phyloP scores from a whole-genome alignment of 2,888 invertebrate genomes.

The Meta bourneti region DNA sequence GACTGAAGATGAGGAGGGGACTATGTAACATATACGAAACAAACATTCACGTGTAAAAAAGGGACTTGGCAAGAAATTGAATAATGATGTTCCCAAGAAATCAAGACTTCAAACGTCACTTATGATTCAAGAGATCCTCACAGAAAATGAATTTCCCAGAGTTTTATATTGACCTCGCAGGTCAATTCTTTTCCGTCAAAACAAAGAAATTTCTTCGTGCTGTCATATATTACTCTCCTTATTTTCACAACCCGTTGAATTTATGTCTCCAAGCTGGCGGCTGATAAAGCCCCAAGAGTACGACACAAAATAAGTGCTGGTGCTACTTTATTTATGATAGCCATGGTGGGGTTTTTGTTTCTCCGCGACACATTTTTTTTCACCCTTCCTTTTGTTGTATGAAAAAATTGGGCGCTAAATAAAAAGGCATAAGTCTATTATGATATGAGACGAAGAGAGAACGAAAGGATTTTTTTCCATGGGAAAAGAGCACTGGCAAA shows the following conservation, averaged over 20 bases:
- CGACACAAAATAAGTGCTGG: conserved; percentile 41
- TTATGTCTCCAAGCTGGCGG: conserved; percentile 36
- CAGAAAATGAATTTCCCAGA: too few relatives aligned
- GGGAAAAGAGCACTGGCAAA: neutral
- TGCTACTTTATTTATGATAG: conserved; percentile 46
- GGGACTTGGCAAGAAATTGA: too few relatives aligned
- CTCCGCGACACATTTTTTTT: conserved; percentile 14
- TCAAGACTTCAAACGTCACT: too few relatives aligned
- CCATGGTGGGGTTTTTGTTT: conserved; percentile 10
- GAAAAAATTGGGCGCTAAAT: neutral
- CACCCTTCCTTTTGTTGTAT: neutral
- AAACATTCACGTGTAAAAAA: too few relatives aligned
- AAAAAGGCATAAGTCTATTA: conserved; percentile 21
- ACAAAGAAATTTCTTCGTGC: conserved; percentile 1
- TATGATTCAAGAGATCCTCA: too few relatives aligned
- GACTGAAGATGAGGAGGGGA: too few relatives aligned
- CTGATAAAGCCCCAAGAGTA: conserved; percentile 39
- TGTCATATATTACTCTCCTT: neutral
- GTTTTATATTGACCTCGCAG: conserved; percentile 13
- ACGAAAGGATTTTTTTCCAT: neutral
- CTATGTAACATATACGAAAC: too few relatives aligned
- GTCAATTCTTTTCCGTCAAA: conserved; percentile 35
- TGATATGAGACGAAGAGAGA: neutral
- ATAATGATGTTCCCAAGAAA: too few relatives aligned
- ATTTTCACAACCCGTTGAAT: conserved; percentile 19